These are phyloP conservation scores for Gobius niger DNA, from an alignment of 2,113 vertebrate genomes.

Conservation along the genomic window DNA sequence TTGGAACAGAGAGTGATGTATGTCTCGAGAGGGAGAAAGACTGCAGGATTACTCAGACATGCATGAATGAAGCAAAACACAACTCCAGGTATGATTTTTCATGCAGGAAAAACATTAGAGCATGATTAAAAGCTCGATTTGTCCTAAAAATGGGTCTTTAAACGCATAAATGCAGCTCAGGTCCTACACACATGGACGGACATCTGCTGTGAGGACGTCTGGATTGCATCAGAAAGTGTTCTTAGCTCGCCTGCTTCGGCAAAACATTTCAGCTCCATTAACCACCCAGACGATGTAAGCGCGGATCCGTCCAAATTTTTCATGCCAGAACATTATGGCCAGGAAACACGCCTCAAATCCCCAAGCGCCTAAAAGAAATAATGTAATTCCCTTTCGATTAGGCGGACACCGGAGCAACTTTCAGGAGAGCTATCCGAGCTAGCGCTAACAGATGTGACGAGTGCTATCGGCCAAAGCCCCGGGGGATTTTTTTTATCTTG, in stretches of 20 bases:
- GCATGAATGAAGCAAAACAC: too few species aligned
- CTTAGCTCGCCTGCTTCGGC: slow-evolving; percentile 59
- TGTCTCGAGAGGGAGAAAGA: too few species aligned
- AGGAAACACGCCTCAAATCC: slow-evolving; percentile 68
- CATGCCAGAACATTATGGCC: slow-evolving; percentile 56
- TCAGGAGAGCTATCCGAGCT: slow-evolving; percentile 25
- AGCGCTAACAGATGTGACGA: slow-evolving; percentile 34
- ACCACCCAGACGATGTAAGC: slow-evolving; percentile 57
- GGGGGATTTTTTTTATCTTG: slow-evolving; percentile 8
- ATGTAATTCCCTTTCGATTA: slow-evolving; percentile 58
- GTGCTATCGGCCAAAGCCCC: neutral
- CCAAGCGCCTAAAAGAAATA: slow-evolving; percentile 44
- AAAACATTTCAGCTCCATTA: slow-evolving; percentile 77
- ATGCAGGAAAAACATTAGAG: too few species aligned
- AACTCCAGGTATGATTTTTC: too few species aligned
- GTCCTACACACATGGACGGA: slow-evolving; percentile 26
- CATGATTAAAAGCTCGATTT: too few species aligned
- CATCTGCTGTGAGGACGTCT: slow-evolving; percentile 60
- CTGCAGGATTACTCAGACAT: too few species aligned
- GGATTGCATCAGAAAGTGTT: slow-evolving; percentile 64
- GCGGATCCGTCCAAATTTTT: slow-evolving; percentile 25
- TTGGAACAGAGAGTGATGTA: too few species aligned
- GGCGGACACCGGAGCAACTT: slow-evolving; percentile 37
- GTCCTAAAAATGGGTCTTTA: too few species aligned
- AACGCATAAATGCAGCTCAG: slow-evolving; percentile 18